A percentile compares a stretch with the other conserved stretches of the same genome.
Conservation (phyloP, 2,797 vertebrate genomes). For the Mormyrus proboscirostris region DNA sequence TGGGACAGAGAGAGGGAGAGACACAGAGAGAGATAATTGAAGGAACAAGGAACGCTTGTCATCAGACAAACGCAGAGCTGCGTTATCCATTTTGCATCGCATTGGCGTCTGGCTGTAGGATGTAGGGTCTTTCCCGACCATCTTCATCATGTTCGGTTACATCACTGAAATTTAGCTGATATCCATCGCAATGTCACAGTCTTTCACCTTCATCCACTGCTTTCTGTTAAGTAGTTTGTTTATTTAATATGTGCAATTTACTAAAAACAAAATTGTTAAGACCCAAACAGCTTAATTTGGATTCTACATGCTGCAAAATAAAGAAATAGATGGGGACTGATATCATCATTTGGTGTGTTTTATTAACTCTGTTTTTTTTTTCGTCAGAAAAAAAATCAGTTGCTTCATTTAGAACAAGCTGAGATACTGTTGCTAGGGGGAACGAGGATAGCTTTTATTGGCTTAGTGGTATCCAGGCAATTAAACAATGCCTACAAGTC, state of each 20-base stretch:
- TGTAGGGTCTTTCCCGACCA: not conserved
- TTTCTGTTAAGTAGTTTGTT: not conserved
- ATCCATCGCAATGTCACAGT: not conserved
- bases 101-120: constrained; percentile 8
- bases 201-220: not conserved
- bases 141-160: not conserved
- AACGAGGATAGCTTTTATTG: constrained; percentile 52
- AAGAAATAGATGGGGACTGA: constrained; percentile 20
- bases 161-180: not conserved
- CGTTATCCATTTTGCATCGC: constrained; percentile 13
- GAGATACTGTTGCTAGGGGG: constrained; percentile 68
- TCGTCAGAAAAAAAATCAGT: constrained; percentile 32
- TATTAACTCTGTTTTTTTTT: constrained; percentile 44
- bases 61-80: not conserved
- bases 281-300: not conserved
- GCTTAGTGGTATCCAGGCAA: constrained; percentile 59
- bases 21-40: not conserved
- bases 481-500: constrained; percentile 51
- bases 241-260: not conserved
- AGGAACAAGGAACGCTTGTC: not conserved
- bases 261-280: not conserved
- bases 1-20: not conserved
- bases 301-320: not conserved
- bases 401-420: constrained; percentile 54
- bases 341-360: constrained; percentile 34